Conservation (phyloP, 2,797 vertebrate species). For the Peromyscus nudipes region DNA sequence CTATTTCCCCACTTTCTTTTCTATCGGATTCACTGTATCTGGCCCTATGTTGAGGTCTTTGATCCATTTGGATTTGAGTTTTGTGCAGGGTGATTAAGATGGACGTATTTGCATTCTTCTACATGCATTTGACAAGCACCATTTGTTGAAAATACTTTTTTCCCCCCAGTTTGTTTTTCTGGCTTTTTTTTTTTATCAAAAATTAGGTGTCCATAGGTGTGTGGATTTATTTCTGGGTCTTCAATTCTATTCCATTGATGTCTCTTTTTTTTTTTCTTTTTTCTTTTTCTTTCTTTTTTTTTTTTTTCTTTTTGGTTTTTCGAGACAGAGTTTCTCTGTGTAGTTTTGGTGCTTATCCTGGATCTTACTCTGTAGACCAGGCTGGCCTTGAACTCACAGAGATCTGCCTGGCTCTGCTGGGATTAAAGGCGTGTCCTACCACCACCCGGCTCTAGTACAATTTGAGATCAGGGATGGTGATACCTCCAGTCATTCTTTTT, state of each 20-base stretch:
- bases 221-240: background rate
- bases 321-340: too few species aligned
- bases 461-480: background rate
- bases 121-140: background rate
- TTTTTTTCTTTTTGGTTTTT: too few species aligned
- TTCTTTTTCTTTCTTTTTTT: too few species aligned
- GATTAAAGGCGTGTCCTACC: too few species aligned
- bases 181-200: background rate
- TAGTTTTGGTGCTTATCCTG: too few species aligned
- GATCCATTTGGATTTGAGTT: background rate
- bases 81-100: background rate
- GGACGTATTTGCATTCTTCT: background rate
- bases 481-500: background rate
- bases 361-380: too few species aligned
- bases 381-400: too few species aligned
- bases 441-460: too few species aligned
- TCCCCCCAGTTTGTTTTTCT: background rate
- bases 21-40: background rate
- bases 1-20: background rate
- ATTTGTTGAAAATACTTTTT: background rate
- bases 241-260: background rate
- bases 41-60: background rate
- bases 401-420: too few species aligned
- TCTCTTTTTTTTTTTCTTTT: background rate
- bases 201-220: background rate